Percentiles rank a stretch among this genome's conserved stretches.
phyloP scores from a whole-genome alignment of 1,140 invertebrate species.

The Drosophila arawakana region DNA sequence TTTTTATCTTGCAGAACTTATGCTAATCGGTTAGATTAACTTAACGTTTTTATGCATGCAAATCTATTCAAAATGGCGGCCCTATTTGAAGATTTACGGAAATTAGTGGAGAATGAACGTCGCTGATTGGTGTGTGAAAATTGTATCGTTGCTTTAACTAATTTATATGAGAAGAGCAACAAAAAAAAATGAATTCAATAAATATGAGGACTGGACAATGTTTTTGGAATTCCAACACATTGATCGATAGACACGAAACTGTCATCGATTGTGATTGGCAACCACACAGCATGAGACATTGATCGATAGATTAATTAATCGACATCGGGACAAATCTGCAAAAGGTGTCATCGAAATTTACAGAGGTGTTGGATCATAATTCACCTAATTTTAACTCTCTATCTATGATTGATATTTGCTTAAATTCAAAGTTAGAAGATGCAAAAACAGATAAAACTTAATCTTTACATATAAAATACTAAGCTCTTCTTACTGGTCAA shows the following conservation, averaged over 20 bases:
- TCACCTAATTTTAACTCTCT: neutral
- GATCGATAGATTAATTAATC: constrained; percentile 37
- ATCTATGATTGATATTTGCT: constrained; percentile 7
- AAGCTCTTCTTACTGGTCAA: neutral
- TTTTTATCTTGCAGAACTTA: constrained; percentile 51
- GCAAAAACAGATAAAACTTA: neutral
- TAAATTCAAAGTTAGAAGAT: neutral
- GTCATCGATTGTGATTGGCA: constrained; percentile 39
- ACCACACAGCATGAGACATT: constrained; percentile 32
- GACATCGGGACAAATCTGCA: constrained; percentile 5
- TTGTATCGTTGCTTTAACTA: constrained; percentile 46
- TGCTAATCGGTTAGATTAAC: constrained; percentile 70
- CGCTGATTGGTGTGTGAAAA: constrained; percentile 81
- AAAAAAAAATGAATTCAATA: constrained; percentile 9
- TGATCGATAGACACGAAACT: constrained; percentile 67
- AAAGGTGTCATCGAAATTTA: constrained; percentile 21
- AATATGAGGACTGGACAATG: neutral
- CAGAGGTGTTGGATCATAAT: constrained; percentile 24
- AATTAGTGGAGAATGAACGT: constrained; percentile 59
- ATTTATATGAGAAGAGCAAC: constrained; percentile 41
- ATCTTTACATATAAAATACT: neutral
- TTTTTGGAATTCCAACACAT: constrained; percentile 37
- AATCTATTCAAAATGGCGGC: constrained; percentile 75
- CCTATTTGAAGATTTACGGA: constrained; percentile 44
- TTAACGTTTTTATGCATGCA: constrained; percentile 65